A percentile compares a stretch with the other conserved stretches of the same genome.
Conservation (phyloP, 1,140 invertebrate genomes). For the Phenacoccus solenopsis region DNA sequence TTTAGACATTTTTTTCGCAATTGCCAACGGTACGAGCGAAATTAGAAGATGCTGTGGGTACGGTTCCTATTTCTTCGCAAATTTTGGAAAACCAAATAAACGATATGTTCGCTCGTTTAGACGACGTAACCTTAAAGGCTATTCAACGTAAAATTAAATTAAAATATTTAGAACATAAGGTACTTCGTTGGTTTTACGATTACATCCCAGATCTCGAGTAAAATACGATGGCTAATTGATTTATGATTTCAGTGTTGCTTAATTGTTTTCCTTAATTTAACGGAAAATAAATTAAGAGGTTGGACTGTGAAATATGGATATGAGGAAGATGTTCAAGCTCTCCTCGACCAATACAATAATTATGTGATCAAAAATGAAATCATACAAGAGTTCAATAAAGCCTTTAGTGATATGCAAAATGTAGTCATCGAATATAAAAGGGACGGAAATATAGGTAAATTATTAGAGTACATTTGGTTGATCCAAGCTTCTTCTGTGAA, state of each 20-base stretch:
- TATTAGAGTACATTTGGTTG: background rate
- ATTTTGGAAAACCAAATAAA: constrained; percentile 18
- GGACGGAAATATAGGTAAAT: constrained; percentile 59
- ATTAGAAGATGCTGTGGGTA: constrained; percentile 46
- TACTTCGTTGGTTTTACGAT: constrained; percentile 26
- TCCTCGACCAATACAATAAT: constrained; percentile 78
- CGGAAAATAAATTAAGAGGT: constrained; percentile 72
- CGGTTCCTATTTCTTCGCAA: background rate
- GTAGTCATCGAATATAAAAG: constrained; percentile 82
- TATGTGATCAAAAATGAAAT: constrained; percentile 84
- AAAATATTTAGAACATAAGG: constrained; percentile 81
- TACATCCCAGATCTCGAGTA: background rate
- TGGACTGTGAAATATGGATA: constrained; percentile 83
- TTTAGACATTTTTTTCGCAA: constrained; percentile 66
- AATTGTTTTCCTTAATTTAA: constrained; percentile 75
- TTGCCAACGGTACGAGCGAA: constrained; percentile 58
- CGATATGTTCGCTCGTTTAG: constrained; percentile 18
- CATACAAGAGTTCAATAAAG: constrained; percentile 88
- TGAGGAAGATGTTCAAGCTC: constrained; percentile 65
- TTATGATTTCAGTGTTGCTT: constrained; percentile 60
- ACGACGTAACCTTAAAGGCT: constrained; percentile 36
- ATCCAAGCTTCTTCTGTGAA: constrained; percentile 10
- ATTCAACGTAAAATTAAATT: constrained; percentile 63
- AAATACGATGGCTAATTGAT: background rate
- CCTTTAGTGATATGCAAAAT: constrained; percentile 79